Evolutionary conservation across 2,888 invertebrate genomes (phyloP).

Genomic region (Ecdyonurus torrentis): DNA sequence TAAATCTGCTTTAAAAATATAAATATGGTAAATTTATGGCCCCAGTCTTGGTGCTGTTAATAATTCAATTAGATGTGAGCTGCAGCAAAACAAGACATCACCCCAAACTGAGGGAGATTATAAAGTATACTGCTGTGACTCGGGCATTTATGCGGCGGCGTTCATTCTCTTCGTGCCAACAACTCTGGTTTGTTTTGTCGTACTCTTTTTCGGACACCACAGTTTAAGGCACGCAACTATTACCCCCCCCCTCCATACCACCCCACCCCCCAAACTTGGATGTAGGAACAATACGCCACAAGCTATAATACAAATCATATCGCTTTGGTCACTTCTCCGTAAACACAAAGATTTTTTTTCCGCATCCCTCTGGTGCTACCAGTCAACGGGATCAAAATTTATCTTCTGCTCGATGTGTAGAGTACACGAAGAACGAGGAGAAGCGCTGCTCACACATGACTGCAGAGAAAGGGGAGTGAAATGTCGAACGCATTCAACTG

Average conservation of each 20-base stretch:
- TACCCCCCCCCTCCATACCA: neutral
- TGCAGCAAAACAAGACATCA: too few relatives aligned
- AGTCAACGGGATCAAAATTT: neutral
- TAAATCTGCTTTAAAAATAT: too few relatives aligned
- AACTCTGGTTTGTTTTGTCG: too few relatives aligned
- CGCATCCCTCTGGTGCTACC: neutral
- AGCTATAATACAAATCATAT: neutral
- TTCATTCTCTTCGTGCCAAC: neutral
- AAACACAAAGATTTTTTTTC: neutral
- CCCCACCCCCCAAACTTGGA: neutral
- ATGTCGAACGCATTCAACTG: neutral
- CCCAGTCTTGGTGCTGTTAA: too few relatives aligned
- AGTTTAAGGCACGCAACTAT: neutral
- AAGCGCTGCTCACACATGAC: neutral
- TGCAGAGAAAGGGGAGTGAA: neutral
- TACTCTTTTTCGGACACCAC: neutral
- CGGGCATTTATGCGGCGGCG: neutral
- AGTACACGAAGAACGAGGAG: neutral
- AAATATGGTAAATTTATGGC: too few relatives aligned
- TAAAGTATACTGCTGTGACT: neutral
- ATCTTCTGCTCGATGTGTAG: neutral
- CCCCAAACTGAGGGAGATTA: neutral
- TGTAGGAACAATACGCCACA: neutral
- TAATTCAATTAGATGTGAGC: too few relatives aligned
- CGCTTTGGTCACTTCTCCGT: neutral